A percentile compares a stretch with the other conserved stretches of the same genome.
Evolutionary conservation across 2,888 invertebrate genomes (phyloP).

Genomic region (Epinotia ramella): DNA sequence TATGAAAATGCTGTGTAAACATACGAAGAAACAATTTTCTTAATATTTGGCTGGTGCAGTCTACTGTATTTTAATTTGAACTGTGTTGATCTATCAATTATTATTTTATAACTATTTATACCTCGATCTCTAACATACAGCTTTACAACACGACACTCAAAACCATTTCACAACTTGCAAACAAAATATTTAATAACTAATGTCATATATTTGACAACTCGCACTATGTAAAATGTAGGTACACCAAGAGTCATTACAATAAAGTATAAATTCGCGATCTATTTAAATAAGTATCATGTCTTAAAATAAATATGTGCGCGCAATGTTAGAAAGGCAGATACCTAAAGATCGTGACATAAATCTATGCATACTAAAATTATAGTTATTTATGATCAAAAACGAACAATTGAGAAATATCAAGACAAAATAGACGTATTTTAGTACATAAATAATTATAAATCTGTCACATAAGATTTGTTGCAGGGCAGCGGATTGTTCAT

Average conservation of each 20-base stretch:
- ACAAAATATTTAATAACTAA: not conserved
- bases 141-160: not conserved
- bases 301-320: no score
- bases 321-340: no score
- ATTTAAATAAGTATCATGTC: no score
- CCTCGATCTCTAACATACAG: not conserved
- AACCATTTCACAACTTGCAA: not conserved
- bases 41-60: constrained; percentile 72
- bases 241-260: no score
- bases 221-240: not conserved
- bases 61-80: constrained; percentile 57
- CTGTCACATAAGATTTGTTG: not conserved
- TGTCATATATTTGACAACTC: not conserved
- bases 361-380: not conserved
- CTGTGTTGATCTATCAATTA: constrained; percentile 26
- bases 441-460: no score
- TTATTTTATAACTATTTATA: not conserved
- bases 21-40: constrained; percentile 5
- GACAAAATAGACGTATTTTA: not conserved
- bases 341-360: not conserved
- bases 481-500: not conserved
- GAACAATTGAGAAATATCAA: no score
- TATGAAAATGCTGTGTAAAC: not conserved
- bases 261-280: no score
- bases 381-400: not conserved